Evolutionary conservation across 2,113 vertebrate species (phyloP).

Genomic region (Scortum barcoo): DNA sequence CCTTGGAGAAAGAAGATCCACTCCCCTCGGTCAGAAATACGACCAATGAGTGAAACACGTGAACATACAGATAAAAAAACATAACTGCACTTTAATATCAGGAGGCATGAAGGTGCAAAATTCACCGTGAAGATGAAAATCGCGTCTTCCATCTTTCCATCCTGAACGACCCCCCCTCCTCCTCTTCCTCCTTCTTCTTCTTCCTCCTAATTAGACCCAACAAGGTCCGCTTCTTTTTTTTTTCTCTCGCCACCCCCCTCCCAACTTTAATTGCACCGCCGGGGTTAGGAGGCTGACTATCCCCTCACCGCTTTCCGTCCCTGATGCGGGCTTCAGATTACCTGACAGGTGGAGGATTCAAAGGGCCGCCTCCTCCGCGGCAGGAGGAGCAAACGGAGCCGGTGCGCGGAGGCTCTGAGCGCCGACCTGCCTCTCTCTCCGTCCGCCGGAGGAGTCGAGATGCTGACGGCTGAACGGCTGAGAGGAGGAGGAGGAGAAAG

Average conservation of each 20-base stretch:
- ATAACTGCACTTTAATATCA: conserved; percentile 10
- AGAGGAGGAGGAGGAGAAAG: no score
- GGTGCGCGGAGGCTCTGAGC: conserved; percentile 6
- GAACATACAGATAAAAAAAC: neutral
- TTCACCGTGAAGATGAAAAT: conserved; percentile 3
- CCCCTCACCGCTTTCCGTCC: conserved; percentile 16
- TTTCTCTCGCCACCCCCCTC: no score
- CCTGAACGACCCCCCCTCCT: conserved; percentile 32
- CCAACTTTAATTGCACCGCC: conserved; percentile 33
- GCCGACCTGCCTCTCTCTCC: conserved; percentile 25
- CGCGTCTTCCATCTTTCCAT: conserved; percentile 67
- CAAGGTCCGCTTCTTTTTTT: conserved; percentile 45
- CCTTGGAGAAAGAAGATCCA: conserved; percentile 7
- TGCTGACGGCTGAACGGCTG: conserved; percentile 39
- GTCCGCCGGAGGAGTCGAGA: conserved; percentile 44
- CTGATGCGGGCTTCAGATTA: conserved; percentile 42
- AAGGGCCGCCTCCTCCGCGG: neutral
- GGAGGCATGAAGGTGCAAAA: neutral
- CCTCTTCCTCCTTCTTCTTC: no score
- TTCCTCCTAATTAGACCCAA: conserved; percentile 54
- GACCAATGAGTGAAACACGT: neutral
- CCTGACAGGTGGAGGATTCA: conserved; percentile 52
- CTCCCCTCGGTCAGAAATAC: neutral
- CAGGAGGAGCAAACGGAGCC: neutral
- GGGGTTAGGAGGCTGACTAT: conserved; percentile 8